phyloP scores from a whole-genome alignment of 2,797 vertebrate genomes.

The Malacoraja senta region DNA sequence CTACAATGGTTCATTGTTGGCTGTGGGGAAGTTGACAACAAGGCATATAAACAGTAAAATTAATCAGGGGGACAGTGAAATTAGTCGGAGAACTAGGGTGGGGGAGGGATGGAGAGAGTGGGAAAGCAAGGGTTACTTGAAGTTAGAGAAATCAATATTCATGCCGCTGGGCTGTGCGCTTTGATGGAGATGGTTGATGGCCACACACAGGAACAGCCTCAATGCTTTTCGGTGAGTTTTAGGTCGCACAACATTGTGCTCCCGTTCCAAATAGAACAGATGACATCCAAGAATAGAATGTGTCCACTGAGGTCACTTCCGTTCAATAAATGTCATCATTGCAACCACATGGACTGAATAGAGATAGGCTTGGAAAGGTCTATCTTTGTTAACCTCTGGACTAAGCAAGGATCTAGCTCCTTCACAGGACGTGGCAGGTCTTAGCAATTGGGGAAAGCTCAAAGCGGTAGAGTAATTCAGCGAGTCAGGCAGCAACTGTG shows the following conservation, averaged over 20 bases:
- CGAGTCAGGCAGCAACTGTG: too few species aligned
- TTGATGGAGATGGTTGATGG: neutral
- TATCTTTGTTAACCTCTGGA: neutral
- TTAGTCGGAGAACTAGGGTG: too few species aligned
- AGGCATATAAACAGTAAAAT: too few species aligned
- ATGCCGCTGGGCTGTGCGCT: neutral
- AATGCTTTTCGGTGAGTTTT: neutral
- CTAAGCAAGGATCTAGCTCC: neutral
- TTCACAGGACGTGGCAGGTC: neutral
- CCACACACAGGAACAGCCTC: neutral
- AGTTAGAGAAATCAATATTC: too few species aligned
- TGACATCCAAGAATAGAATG: neutral
- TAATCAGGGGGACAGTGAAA: too few species aligned
- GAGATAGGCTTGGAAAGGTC: neutral
- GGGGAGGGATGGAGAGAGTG: too few species aligned
- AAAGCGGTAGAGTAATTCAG: too few species aligned
- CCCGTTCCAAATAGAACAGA: neutral
- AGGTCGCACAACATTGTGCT: neutral
- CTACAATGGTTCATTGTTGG: too few species aligned
- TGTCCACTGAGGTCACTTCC: neutral
- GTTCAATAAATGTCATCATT: too few species aligned
- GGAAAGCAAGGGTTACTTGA: too few species aligned
- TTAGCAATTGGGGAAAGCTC: neutral
- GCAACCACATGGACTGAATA: too few species aligned
- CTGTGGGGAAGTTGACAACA: too few species aligned